These are phyloP conservation scores for Manacus vitellinus DNA, from an alignment of 2,113 vertebrate species.

Conservation along the genomic window DNA sequence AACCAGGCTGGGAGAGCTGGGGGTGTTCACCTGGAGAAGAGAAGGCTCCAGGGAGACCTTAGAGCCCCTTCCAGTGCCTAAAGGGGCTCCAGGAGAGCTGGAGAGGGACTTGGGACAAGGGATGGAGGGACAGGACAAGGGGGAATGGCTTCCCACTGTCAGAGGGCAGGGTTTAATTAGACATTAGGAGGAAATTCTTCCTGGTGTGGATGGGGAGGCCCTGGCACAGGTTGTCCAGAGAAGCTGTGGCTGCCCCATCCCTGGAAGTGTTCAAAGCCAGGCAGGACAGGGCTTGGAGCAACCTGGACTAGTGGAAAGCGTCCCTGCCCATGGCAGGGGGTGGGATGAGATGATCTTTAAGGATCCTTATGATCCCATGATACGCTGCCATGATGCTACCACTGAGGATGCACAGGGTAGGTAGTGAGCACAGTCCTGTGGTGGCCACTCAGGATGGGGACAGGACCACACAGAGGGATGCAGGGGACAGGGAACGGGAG, in stretches of 20 bases:
- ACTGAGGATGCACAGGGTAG: not conserved
- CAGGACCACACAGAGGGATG: accelerated
- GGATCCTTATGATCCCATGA: not conserved
- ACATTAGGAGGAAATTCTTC: not conserved
- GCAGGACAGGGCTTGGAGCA: not conserved
- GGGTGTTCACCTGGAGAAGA: not conserved
- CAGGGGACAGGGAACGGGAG: accelerated
- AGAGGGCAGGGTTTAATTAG: not conserved
- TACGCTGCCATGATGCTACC: not conserved
- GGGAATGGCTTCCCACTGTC: not conserved
- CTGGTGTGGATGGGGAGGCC: accelerated
- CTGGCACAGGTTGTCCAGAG: not conserved
- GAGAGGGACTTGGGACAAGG: not conserved
- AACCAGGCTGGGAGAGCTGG: not conserved
- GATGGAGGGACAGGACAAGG: accelerated
- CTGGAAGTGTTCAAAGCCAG: not conserved
- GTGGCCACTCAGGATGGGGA: not conserved
- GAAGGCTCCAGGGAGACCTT: accelerated
- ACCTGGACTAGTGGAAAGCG: accelerated
- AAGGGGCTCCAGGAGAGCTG: not conserved
- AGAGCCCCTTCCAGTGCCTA: not conserved
- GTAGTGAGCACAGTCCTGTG: accelerated
- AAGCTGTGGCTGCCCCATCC: not conserved
- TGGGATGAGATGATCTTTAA: not conserved
- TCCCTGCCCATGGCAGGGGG: not conserved